These are phyloP conservation scores for Lochmaea crataegi DNA, from an alignment of 2,888 invertebrate genomes.

Conservation along the genomic window DNA sequence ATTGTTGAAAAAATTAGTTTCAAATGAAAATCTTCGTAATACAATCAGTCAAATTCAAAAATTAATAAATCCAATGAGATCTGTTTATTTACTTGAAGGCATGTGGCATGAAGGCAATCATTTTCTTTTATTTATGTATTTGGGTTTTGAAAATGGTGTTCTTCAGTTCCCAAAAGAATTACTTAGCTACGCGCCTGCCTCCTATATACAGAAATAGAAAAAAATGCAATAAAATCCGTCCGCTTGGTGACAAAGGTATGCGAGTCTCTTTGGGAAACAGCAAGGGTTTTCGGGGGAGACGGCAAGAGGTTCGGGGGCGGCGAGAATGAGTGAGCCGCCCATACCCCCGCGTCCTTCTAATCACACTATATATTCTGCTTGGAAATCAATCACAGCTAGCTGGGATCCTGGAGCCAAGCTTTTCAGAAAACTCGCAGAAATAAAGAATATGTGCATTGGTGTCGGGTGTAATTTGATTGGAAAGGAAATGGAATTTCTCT, in stretches of 20 bases:
- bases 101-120: too few species aligned
- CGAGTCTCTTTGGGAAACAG: constrained; percentile 29
- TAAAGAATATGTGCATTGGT: constrained; percentile 33
- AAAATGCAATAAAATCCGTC: constrained; percentile 65
- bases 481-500: constrained; percentile 38
- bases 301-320: constrained; percentile 49
- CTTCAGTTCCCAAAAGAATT: not conserved
- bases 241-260: constrained; percentile 59
- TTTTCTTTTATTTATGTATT: too few species aligned
- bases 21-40: too few species aligned
- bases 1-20: too few species aligned
- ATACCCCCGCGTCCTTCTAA: constrained; percentile 33
- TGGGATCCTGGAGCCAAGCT: constrained; percentile 35
- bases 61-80: too few species aligned
- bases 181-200: constrained; percentile 8
- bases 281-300: constrained; percentile 23
- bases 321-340: constrained; percentile 60
- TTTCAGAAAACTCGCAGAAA: constrained; percentile 37
- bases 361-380: constrained; percentile 35
- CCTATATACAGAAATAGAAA: constrained; percentile 65
- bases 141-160: too few species aligned
- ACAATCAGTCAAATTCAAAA: too few species aligned
- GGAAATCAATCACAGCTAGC: constrained; percentile 41
- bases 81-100: too few species aligned
- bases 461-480: constrained; percentile 32